A percentile compares a stretch with the other conserved stretches of the same genome.
Conservation (phyloP, 2,888 invertebrate genomes). For the Sturmia bella region DNA sequence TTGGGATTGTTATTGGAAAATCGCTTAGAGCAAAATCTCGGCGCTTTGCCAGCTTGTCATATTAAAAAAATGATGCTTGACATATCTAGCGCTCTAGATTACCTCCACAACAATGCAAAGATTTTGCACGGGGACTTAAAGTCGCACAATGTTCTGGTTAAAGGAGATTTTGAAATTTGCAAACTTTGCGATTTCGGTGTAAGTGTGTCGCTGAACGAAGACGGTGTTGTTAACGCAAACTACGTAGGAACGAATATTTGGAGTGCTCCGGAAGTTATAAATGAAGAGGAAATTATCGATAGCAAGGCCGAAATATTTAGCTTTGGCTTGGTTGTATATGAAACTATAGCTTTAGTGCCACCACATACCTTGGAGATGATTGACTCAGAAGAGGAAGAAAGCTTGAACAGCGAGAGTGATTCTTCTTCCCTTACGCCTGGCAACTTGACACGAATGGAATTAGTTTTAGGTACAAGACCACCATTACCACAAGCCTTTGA, state of each 20-base stretch:
- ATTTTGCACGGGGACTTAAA: constrained; percentile 92
- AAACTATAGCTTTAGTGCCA: constrained; percentile 88
- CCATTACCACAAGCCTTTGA: constrained; percentile 85
- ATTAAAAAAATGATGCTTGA: constrained; percentile 87
- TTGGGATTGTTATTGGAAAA: constrained; percentile 89
- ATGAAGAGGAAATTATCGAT: constrained; percentile 84
- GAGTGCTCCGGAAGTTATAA: constrained; percentile 90
- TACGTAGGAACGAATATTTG: constrained; percentile 89
- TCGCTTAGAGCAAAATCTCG: constrained; percentile 83
- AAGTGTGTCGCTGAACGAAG: constrained; percentile 86
- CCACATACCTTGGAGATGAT: constrained; percentile 84
- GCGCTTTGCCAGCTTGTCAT: constrained; percentile 85
- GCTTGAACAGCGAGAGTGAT: constrained; percentile 54
- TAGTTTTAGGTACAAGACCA: constrained; percentile 86
- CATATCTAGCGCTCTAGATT: constrained; percentile 87
- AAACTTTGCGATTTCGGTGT: constrained; percentile 94
- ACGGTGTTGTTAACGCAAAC: constrained; percentile 84
- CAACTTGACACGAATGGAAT: constrained; percentile 64
- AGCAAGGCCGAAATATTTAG: constrained; percentile 91
- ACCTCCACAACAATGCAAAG: constrained; percentile 88
- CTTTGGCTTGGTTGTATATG: constrained; percentile 90
- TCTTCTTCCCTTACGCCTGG: neutral
- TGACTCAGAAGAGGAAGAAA: constrained; percentile 46
- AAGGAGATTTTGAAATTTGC: constrained; percentile 88
- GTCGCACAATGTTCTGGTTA: constrained; percentile 90